Percentiles rank a stretch among this genome's conserved stretches.
Conservation (phyloP, 2,797 vertebrate genomes). For the Pipistrellus kuhlii region DNA sequence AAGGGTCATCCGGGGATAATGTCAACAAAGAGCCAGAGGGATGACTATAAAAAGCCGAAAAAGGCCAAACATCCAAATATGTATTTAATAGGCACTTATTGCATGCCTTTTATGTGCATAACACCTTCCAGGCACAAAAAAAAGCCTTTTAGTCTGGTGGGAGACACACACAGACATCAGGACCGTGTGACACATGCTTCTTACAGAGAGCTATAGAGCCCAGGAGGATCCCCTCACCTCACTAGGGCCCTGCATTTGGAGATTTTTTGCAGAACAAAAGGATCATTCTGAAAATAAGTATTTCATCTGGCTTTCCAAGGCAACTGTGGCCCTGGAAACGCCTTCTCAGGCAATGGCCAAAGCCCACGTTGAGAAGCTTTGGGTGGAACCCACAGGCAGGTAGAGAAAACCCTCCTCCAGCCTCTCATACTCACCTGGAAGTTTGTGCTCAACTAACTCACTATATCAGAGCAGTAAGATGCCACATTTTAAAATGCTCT, state of each 20-base stretch:
- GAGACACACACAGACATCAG: not conserved
- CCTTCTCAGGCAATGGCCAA: not conserved
- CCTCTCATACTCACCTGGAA: not conserved
- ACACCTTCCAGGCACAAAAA: not conserved
- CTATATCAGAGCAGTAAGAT: not conserved
- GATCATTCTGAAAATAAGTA: not conserved
- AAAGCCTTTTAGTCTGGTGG: not conserved
- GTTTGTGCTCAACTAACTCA: not conserved
- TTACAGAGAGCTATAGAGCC: not conserved
- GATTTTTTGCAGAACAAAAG: not conserved
- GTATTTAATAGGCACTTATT: not conserved
- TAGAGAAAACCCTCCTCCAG: not conserved
- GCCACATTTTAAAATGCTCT: not conserved
- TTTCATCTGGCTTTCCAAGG: not conserved
- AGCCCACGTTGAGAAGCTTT: not conserved
- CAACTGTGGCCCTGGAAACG: not conserved
- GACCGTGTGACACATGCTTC: not conserved
- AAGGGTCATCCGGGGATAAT: not conserved
- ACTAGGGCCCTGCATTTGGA: not conserved
- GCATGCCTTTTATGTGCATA: not conserved
- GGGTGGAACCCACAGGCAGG: not conserved
- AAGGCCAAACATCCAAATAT: not conserved
- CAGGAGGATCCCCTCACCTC: not conserved
- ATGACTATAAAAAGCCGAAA: not conserved
- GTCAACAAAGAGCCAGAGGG: not conserved